phyloP scores from a whole-genome alignment of 2,113 vertebrate genomes.

The Parus major region DNA sequence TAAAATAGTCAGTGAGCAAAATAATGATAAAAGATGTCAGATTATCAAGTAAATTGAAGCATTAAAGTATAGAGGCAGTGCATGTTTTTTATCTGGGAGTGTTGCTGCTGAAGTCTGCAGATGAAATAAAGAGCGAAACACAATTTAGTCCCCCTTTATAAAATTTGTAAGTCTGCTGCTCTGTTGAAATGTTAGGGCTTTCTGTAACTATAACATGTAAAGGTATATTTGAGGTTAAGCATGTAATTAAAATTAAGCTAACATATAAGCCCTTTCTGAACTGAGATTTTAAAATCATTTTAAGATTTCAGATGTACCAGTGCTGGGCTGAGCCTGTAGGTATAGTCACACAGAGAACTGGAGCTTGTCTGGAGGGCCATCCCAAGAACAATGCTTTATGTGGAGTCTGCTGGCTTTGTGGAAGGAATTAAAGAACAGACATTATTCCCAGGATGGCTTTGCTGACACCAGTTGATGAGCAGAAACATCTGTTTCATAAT shows the following conservation, averaged over 20 bases:
- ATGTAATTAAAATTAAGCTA: neutral
- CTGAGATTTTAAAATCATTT: neutral
- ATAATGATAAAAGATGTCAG: neutral
- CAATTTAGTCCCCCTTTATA: neutral
- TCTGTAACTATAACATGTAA: neutral
- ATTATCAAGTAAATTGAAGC: neutral
- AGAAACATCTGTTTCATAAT: constrained; percentile 29
- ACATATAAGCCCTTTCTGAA: neutral
- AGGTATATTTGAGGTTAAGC: neutral
- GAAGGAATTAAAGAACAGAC: neutral
- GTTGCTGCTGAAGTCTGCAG: neutral
- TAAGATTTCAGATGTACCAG: neutral
- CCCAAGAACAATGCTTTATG: neutral
- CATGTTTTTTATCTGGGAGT: neutral
- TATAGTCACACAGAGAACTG: neutral
- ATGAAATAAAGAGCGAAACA: neutral
- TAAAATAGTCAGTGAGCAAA: neutral
- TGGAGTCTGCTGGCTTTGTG: neutral
- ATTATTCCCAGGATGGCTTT: constrained; percentile 4
- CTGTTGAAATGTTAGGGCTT: neutral
- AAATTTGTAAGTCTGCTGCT: neutral
- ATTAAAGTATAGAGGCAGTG: neutral
- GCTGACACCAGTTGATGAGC: neutral
- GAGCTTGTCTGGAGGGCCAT: neutral
- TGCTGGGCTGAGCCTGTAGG: neutral